Evolutionary conservation across 2,113 vertebrate genomes (phyloP).

Genomic region (Atrichornis clamosus): DNA sequence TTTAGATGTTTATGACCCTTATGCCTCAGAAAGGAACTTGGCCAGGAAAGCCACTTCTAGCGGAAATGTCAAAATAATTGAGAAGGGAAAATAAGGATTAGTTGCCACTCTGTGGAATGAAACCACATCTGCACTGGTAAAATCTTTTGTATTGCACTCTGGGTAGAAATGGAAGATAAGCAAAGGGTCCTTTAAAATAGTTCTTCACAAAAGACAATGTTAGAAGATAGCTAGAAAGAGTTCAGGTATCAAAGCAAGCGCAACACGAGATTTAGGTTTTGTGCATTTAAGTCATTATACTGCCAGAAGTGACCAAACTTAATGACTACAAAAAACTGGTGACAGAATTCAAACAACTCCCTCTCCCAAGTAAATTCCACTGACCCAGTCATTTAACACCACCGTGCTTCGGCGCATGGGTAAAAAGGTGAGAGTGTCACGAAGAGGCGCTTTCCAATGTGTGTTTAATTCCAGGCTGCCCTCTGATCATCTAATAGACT

Average conservation of each 20-base stretch:
- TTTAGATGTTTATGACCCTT: background rate
- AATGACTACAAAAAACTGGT: background rate
- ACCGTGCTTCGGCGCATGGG: background rate
- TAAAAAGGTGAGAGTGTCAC: background rate
- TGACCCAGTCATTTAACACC: background rate
- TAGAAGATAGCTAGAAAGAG: background rate
- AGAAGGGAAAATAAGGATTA: background rate
- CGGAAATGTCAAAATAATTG: background rate
- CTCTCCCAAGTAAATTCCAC: background rate
- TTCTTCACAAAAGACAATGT: background rate
- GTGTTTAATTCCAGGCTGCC: background rate
- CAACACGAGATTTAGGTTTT: background rate
- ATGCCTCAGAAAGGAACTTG: background rate
- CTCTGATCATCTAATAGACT: background rate
- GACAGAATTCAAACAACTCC: background rate
- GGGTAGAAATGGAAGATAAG: background rate
- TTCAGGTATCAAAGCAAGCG: background rate
- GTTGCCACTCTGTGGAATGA: background rate
- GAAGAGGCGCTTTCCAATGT: background rate
- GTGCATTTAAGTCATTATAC: background rate
- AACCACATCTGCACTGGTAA: background rate
- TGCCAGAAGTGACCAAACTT: background rate
- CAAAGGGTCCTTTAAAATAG: background rate
- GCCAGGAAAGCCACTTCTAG: background rate
- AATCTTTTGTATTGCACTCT: background rate